phyloP scores from a whole-genome alignment of 2,888 invertebrate species.

The Phlogophora meticulosa region DNA sequence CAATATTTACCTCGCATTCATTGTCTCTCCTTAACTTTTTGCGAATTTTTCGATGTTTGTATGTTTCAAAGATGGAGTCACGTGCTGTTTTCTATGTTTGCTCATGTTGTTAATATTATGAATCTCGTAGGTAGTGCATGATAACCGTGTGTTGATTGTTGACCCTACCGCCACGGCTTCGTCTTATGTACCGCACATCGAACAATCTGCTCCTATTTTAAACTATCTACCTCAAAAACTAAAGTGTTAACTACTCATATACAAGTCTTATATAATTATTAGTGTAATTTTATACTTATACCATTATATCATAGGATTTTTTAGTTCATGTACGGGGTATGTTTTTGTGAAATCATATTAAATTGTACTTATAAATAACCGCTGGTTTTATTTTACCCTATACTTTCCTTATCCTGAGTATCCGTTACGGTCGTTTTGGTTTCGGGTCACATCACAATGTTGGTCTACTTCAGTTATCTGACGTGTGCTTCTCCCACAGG shows the following conservation, averaged over 20 bases:
- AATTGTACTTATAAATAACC: constrained; percentile 90
- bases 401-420: constrained; percentile 30
- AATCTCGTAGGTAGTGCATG: constrained; percentile 82
- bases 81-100: constrained; percentile 72
- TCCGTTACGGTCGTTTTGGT: constrained; percentile 39
- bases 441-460: constrained; percentile 23
- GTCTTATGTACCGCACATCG: constrained; percentile 67
- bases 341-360: constrained; percentile 90
- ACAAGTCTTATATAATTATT: constrained; percentile 82
- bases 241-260: constrained; percentile 84
- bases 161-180: constrained; percentile 82
- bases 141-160: constrained; percentile 69
- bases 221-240: constrained; percentile 84
- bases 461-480: constrained; percentile 69
- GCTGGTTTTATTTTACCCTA: constrained; percentile 83
- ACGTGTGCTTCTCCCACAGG: constrained; percentile 83
- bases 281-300: constrained; percentile 89
- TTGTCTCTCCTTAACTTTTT: constrained; percentile 57
- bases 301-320: constrained; percentile 86
- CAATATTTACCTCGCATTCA: constrained; percentile 68
- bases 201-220: constrained; percentile 67
- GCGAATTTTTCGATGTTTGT: constrained; percentile 62
- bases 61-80: constrained; percentile 67
- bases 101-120: constrained; percentile 78
- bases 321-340: constrained; percentile 89